phyloP scores from a whole-genome alignment of 2,797 vertebrate genomes.

The Huso huso region DNA sequence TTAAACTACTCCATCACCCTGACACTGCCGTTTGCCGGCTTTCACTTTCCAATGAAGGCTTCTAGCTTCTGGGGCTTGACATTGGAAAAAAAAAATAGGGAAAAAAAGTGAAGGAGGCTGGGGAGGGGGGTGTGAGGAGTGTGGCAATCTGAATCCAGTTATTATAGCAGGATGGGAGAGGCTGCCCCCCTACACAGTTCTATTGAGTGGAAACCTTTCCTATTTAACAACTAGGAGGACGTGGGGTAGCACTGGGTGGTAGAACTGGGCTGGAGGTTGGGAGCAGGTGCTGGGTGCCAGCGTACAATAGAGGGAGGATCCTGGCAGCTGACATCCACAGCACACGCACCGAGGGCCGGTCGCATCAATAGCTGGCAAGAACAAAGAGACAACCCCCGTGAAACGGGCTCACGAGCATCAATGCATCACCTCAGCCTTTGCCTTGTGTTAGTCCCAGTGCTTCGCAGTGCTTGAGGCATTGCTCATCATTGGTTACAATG shows the following conservation, averaged over 20 bases:
- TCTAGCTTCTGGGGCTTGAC: too few relatives aligned
- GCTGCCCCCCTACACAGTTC: too few relatives aligned
- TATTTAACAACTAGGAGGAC: not conserved
- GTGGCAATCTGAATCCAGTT: too few relatives aligned
- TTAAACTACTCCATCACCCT: too few relatives aligned
- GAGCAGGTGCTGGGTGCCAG: slow-evolving; percentile 22
- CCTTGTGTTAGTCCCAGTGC: not conserved
- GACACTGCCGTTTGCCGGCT: too few relatives aligned
- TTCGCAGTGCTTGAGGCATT: not conserved
- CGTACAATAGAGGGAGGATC: slow-evolving; percentile 11
- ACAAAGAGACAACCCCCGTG: slow-evolving; percentile 5
- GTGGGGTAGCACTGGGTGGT: not conserved
- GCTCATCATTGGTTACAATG: too few relatives aligned
- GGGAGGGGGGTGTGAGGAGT: slow-evolving; percentile 11
- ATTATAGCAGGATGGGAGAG: too few relatives aligned
- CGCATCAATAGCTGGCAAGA: not conserved
- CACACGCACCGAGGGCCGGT: not conserved
- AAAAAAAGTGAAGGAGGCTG: slow-evolving; percentile 3
- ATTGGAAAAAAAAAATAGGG: too few relatives aligned
- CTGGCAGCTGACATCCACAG: slow-evolving; percentile 3
- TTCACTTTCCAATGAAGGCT: too few relatives aligned
- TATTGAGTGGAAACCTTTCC: too few relatives aligned
- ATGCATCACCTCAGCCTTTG: slow-evolving; percentile 3
- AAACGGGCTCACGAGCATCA: not conserved
- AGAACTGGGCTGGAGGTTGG: not conserved